phyloP scores from a whole-genome alignment of 2,888 invertebrate species.

The Morpho achilles region DNA sequence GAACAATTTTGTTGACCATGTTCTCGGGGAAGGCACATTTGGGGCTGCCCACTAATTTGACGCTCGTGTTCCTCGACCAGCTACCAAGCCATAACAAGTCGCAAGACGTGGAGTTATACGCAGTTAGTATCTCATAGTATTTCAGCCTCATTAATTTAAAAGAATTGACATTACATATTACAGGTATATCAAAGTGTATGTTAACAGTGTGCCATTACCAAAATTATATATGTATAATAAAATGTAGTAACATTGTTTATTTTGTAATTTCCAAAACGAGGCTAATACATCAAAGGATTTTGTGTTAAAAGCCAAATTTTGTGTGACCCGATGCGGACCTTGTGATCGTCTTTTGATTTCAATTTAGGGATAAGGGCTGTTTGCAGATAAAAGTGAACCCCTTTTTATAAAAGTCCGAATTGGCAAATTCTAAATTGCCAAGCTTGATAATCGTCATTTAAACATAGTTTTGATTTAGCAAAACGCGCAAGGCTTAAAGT shows the following conservation, averaged over 20 bases:
- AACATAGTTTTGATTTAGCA: too few species aligned
- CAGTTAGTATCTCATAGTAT: too few species aligned
- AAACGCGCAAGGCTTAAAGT: too few species aligned
- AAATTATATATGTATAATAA: slow-evolving; percentile 1
- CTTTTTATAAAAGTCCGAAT: neutral
- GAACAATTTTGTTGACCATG: slow-evolving; percentile 82
- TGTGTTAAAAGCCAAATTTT: slow-evolving; percentile 16
- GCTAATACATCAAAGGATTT: slow-evolving; percentile 17
- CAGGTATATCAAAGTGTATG: slow-evolving; percentile 15
- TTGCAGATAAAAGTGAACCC: neutral
- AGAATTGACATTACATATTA: too few species aligned
- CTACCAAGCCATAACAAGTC: slow-evolving; percentile 88
- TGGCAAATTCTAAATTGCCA: too few species aligned
- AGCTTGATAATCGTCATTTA: too few species aligned
- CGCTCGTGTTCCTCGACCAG: slow-evolving; percentile 83
- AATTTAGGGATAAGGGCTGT: slow-evolving; percentile 12
- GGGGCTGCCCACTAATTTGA: slow-evolving; percentile 85
- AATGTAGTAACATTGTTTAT: slow-evolving; percentile 16
- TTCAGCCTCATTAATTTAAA: too few species aligned
- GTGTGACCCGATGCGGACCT: slow-evolving; percentile 14
- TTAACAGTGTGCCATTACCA: slow-evolving; percentile 10
- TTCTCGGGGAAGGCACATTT: slow-evolving; percentile 85
- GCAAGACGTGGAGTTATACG: slow-evolving; percentile 74
- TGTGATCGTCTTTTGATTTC: slow-evolving; percentile 9
- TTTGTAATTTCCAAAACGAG: slow-evolving; percentile 21